Percentiles rank a stretch among this genome's conserved stretches.
phyloP scores from a whole-genome alignment of 2,888 invertebrate species.

The Drosophila austrosaltans region DNA sequence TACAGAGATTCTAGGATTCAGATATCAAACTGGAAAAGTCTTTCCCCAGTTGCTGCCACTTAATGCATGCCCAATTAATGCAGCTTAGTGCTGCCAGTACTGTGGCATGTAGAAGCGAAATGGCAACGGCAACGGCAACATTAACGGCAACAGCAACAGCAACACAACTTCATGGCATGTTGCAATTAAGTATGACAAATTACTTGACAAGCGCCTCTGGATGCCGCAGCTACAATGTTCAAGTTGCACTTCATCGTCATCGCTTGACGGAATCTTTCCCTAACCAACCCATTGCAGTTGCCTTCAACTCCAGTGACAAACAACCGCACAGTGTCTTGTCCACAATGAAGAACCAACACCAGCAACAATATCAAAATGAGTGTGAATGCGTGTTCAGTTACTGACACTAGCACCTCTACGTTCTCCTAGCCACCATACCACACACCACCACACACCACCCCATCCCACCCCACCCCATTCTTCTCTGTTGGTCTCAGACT shows the following conservation, averaged over 20 bases:
- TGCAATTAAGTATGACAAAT: constrained; percentile 72
- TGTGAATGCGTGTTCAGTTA: constrained; percentile 56
- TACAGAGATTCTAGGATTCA: not conserved
- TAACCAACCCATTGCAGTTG: too few species aligned
- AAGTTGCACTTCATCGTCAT: constrained; percentile 41
- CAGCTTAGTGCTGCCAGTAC: constrained; percentile 40
- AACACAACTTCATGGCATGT: constrained; percentile 57
- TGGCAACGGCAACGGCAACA: constrained; percentile 21
- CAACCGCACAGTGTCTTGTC: constrained; percentile 4
- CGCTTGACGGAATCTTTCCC: constrained; percentile 25
- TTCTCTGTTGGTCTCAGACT: not conserved
- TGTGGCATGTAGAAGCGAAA: not conserved
- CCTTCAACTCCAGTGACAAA: not conserved
- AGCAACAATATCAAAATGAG: constrained; percentile 13
- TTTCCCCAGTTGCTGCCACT: constrained; percentile 37
- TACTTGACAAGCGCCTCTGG: constrained; percentile 69
- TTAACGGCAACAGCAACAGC: constrained; percentile 8
- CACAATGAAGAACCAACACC: not conserved
- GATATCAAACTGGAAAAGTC: constrained; percentile 9
- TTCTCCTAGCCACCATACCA: not conserved
- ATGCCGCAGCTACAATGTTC: constrained; percentile 48
- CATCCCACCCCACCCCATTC: not conserved
- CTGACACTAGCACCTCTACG: constrained; percentile 46
- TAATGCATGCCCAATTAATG: constrained; percentile 62
- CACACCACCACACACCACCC: too few species aligned